Conservation (phyloP, 2,113 vertebrate genomes). For the Takifugu flavidus region DNA sequence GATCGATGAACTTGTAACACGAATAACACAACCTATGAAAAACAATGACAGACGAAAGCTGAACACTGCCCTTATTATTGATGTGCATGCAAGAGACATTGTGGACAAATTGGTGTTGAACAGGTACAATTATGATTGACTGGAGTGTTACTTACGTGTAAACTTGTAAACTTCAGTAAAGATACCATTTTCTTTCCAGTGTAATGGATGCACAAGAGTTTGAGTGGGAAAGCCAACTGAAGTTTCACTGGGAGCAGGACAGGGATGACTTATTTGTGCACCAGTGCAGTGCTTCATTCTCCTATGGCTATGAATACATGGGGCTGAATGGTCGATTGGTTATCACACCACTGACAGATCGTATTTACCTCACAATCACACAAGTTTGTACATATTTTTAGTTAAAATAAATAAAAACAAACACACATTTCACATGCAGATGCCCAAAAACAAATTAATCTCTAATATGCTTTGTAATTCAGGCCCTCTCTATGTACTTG, state of each 20-base stretch:
- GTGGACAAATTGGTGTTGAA: slow-evolving; percentile 86
- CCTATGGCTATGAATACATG: slow-evolving; percentile 98
- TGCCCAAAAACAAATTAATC: too few relatives aligned
- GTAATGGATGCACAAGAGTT: slow-evolving; percentile 89
- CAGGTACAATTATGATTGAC: slow-evolving; percentile 53
- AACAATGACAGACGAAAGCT: slow-evolving; percentile 89
- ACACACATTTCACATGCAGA: background rate
- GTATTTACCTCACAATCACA: slow-evolving; percentile 95
- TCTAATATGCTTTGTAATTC: slow-evolving; percentile 2
- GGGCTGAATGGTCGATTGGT: slow-evolving; percentile 93
- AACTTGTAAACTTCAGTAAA: background rate
- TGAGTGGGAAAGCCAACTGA: slow-evolving; percentile 95
- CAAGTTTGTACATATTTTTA: slow-evolving; percentile 75
- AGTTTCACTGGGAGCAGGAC: slow-evolving; percentile 89
- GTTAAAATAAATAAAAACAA: background rate
- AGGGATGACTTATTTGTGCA: slow-evolving; percentile 82
- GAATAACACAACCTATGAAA: slow-evolving; percentile 80
- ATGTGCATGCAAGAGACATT: slow-evolving; percentile 94
- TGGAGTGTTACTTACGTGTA: background rate
- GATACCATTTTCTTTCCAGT: slow-evolving; percentile 61
- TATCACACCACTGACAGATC: slow-evolving; percentile 93
- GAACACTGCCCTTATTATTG: slow-evolving; percentile 94
- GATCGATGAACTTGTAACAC: slow-evolving; percentile 86
- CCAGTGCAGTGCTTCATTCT: slow-evolving; percentile 89
- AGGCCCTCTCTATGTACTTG: slow-evolving; percentile 96